phyloP scores from a whole-genome alignment of 2,888 invertebrate genomes.

The Pegoplata infirma region DNA sequence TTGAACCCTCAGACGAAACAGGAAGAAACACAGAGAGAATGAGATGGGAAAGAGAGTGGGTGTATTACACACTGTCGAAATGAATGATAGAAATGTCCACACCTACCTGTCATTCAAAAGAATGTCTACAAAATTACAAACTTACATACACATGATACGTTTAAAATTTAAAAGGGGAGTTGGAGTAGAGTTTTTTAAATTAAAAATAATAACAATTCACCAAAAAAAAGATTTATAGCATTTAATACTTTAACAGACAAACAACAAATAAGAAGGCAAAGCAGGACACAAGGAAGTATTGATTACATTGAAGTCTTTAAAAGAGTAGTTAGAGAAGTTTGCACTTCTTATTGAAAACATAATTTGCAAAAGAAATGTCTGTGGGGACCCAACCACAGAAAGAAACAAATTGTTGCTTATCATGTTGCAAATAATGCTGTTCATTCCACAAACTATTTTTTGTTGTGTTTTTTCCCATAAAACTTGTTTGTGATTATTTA shows the following conservation, averaged over 20 bases:
- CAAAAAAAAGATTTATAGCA: background rate
- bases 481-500: background rate
- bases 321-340: background rate
- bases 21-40: conserved; percentile 12
- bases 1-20: conserved; percentile 56
- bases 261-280: background rate
- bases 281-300: background rate
- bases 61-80: conserved; percentile 73
- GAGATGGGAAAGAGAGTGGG: conserved; percentile 68
- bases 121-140: conserved; percentile 55
- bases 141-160: background rate
- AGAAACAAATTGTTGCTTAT: conserved; percentile 34
- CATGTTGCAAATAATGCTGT: conserved; percentile 40
- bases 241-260: too few relatives aligned
- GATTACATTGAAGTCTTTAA: background rate
- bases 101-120: conserved; percentile 75
- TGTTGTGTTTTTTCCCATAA: background rate
- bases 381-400: background rate
- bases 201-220: conserved; percentile 20
- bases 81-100: conserved; percentile 76
- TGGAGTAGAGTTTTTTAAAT: conserved; percentile 38
- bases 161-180: conserved; percentile 19
- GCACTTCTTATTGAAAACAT: conserved; percentile 13
- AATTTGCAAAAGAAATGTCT: background rate
- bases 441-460: conserved; percentile 1